Evolutionary conservation across 2,113 vertebrate species (phyloP), one percentile per base, ranked within the genome.

Genomic region (Gymnorhina tibicen): DNA sequence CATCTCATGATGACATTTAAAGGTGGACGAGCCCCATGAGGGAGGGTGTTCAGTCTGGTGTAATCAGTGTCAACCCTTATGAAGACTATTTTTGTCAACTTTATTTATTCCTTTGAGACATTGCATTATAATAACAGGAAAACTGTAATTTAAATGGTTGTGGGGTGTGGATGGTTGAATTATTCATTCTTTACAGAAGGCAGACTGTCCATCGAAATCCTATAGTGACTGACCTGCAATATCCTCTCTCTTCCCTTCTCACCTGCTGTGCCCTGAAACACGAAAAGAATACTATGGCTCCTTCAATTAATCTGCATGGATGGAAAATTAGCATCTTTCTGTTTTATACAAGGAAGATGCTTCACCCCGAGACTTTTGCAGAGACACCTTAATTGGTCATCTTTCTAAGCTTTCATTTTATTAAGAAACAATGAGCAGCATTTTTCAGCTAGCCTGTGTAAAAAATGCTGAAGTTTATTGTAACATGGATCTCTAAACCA

Each of bases 1-100:
- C 95, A 94, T 87, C 81, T 95, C 90, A 47, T 60, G 76, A 69
- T 94, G 96, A 92, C 93, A 97, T 95, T 96, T 96, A 95, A 96
- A 96, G 93, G 89, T 97, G 87, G 87, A 96, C 2, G 16, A 95
- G 87, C 35, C 78, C 75, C 70, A 28, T 16, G 87, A 87, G 75
- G 82, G 80, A 77, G 56, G 62, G 87, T 90, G 42, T 67, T 96
- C 75, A 63, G 83, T 92, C 95, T 91, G 59, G 41, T 76, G 47
- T n/a, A 94, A 95, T 96, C 91, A 96, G 33, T 70, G 74, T 97
- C 96, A 95, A 50, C 13, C 5, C 33, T 66, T 84, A 91, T 62
- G 79, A 87, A 89, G 82, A 93, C 69, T 67, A 75, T 88, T 97
- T 95, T 86, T 93, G 92, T 87, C 96, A 91, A 85, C 33, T 86